These are phyloP conservation scores for Bellardia bayeri DNA, from an alignment of 2,888 invertebrate genomes.

Conservation along the genomic window DNA sequence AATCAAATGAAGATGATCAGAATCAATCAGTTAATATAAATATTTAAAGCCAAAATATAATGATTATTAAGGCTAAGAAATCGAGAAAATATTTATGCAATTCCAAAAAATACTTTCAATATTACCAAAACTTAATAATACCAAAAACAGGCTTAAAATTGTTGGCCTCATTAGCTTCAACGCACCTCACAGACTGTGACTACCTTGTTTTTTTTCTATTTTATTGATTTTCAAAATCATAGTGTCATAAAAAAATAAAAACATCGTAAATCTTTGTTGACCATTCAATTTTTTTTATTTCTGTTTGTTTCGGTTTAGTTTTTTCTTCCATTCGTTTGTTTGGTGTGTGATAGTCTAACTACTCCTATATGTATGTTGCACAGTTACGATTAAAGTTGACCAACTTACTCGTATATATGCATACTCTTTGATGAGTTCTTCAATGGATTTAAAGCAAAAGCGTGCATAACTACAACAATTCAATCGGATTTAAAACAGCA, in stretches of 20 bases:
- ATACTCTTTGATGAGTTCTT: constrained; percentile 33
- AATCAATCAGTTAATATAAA: neutral
- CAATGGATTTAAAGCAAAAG: constrained; percentile 22
- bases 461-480: neutral
- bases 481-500: constrained; percentile 25
- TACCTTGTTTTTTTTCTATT: neutral
- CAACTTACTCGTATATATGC: constrained; percentile 36
- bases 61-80: neutral
- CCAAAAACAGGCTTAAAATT: too few relatives aligned
- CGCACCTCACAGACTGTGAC: neutral
- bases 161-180: too few relatives aligned
- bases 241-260: constrained; percentile 34
- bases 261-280: constrained; percentile 25
- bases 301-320: neutral
- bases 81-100: too few relatives aligned
- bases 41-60: neutral
- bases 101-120: too few relatives aligned
- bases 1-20: neutral
- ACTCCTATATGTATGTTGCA: neutral
- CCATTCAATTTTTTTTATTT: neutral
- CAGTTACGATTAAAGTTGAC: constrained; percentile 6
- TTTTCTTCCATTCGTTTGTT: constrained; percentile 27
- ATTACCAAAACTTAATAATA: too few relatives aligned
- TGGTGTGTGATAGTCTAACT: too few relatives aligned
- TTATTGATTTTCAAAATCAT: constrained; percentile 38